Evolutionary conservation across 2,888 invertebrate genomes (phyloP).

Genomic region (Fragum sueziense): DNA sequence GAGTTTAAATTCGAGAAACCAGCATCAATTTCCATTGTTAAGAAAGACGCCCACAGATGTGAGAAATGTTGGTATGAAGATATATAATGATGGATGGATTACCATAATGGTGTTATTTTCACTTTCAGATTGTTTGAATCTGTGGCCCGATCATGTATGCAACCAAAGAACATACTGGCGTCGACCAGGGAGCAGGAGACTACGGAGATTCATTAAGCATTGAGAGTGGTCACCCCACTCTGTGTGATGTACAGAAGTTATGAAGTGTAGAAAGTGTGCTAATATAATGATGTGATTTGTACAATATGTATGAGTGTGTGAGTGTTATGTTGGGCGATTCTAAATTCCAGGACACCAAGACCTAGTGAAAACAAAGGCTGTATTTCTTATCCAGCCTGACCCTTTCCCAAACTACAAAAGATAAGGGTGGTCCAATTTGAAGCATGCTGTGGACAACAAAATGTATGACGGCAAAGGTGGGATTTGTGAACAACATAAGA

Average conservation of each 20-base stretch:
- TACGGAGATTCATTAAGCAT: slow-evolving; percentile 58
- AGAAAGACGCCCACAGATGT: neutral
- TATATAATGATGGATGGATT: neutral
- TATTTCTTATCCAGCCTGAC: no score
- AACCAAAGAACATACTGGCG: slow-evolving; percentile 65
- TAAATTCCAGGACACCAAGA: no score
- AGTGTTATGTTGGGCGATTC: no score
- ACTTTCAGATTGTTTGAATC: slow-evolving; percentile 94
- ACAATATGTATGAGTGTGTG: no score
- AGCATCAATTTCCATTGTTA: neutral
- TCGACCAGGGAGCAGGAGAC: slow-evolving; percentile 63
- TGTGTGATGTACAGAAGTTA: neutral
- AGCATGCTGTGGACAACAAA: no score
- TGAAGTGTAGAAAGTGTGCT: neutral
- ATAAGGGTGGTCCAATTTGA: no score
- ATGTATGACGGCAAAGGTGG: no score
- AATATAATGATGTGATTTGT: no score
- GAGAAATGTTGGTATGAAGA: neutral
- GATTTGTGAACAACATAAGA: no score
- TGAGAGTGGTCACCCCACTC: neutral
- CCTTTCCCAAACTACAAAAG: no score
- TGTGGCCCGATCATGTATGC: slow-evolving; percentile 96
- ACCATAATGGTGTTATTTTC: neutral
- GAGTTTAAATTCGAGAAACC: neutral
- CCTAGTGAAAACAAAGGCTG: no score